Evolutionary conservation across 2,113 vertebrate genomes (phyloP), one percentile per base, ranked within the genome.

Genomic region (Circaetus cinerascens): DNA sequence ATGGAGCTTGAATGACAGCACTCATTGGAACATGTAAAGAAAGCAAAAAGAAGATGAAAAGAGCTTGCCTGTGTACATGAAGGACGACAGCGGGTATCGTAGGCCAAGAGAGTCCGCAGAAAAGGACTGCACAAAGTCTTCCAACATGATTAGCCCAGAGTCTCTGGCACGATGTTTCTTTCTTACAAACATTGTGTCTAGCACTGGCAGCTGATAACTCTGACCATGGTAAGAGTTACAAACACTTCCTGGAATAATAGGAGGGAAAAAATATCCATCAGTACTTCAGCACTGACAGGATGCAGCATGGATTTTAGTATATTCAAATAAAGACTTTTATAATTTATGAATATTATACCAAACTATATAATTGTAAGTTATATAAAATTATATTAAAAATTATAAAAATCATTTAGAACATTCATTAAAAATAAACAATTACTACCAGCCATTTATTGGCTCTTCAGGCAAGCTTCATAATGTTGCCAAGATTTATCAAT

Each of bases 141-240:
- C 98, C 90, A 99, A 95, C 68, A 99, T 99, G 17, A 98, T 96
- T 34, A 99, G 90, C 5, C 98, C 99, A 80, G 94, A 95, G 57
- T 98, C 98, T 74, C 93, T 98, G 40, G 96, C 98, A 93, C 98
- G 97, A 43, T 98, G 95, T 79, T 96, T 91, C 88, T 98, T 99
- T 77, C 99, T 98, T 53, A 99, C 96, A 97, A 99, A 99, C 78
- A 99, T 96, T 41, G 99, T 99, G 92, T 99, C 98, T 96, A 99
- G 98, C 79, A 99, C 98, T 57, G 99, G 97, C 84, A 99, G 93
- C 25, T 97, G 98, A 56, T 99, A 99, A 71, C 72, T 95, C 63
- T 98, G 96, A 48, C 46, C 97, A 72, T 95, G 30, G 45, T 92
- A 95, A 19, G 91, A 79, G 10, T 26, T 53, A 88, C 95, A 98